Evolutionary conservation across 2,113 vertebrate genomes (phyloP).

Genomic region (Marcusenius ussheri): DNA sequence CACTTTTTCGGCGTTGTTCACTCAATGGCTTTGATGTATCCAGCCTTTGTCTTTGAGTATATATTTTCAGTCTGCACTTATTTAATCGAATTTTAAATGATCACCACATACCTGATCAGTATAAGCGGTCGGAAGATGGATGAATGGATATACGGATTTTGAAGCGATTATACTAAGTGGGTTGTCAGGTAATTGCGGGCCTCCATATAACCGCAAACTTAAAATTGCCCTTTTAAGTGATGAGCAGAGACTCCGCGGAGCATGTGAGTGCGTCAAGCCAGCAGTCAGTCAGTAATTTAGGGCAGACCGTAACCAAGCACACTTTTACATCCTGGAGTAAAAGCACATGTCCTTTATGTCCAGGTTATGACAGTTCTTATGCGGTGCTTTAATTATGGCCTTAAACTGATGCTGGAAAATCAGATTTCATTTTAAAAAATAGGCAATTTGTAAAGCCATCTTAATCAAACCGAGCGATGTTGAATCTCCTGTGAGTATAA

Average conservation of each 20-base stretch:
- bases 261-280: background rate
- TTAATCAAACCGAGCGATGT: background rate
- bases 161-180: background rate
- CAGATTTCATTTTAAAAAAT: background rate
- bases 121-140: background rate
- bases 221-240: conserved; percentile 23
- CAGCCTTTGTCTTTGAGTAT: background rate
- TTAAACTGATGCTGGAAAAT: background rate
- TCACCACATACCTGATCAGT: background rate
- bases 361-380: background rate
- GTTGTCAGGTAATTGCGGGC: background rate
- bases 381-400: background rate
- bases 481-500: background rate
- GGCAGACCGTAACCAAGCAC: background rate
- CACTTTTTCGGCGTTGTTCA: background rate
- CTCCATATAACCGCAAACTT: background rate
- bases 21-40: background rate
- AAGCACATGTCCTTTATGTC: background rate
- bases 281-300: background rate
- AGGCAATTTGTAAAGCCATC: background rate
- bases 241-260: background rate
- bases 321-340: background rate
- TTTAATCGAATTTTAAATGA: background rate
- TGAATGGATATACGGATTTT: background rate
- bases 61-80: background rate